phyloP scores from a whole-genome alignment of 2,888 invertebrate species.

The Agonum fuliginosum region DNA sequence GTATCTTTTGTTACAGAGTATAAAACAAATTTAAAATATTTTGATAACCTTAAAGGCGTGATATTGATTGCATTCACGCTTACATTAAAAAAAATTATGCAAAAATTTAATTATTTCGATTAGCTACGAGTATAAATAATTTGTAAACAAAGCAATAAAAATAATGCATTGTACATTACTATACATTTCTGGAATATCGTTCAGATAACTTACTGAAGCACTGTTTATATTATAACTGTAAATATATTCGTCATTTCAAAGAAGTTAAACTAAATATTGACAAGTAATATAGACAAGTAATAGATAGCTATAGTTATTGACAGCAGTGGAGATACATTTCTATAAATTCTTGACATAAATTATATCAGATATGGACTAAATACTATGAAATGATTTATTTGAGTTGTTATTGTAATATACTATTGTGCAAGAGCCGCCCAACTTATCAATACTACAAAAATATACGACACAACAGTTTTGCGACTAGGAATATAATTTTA shows the following conservation, averaged over 20 bases:
- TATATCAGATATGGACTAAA: not conserved
- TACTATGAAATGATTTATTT: too few species aligned
- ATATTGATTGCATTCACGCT: not conserved
- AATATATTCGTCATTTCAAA: not conserved
- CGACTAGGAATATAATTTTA: too few species aligned
- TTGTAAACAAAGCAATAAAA: too few species aligned
- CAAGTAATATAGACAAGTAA: too few species aligned
- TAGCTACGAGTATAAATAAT: not conserved
- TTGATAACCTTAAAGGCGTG: not conserved
- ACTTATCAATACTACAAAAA: too few species aligned
- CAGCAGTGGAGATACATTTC: not conserved
- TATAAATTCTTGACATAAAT: not conserved
- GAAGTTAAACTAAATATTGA: constrained; percentile 12
- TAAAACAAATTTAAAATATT: not conserved
- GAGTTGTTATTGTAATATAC: not conserved
- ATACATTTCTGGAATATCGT: too few species aligned
- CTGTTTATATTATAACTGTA: not conserved
- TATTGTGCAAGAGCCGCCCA: not conserved
- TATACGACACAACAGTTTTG: not conserved
- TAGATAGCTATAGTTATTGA: not conserved
- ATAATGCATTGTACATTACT: too few species aligned
- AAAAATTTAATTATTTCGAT: not conserved
- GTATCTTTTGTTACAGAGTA: not conserved
- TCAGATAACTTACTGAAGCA: too few species aligned
- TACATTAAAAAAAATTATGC: not conserved